phyloP scores from a whole-genome alignment of 2,113 vertebrate genomes.

The Oncorhynchus kisutch region DNA sequence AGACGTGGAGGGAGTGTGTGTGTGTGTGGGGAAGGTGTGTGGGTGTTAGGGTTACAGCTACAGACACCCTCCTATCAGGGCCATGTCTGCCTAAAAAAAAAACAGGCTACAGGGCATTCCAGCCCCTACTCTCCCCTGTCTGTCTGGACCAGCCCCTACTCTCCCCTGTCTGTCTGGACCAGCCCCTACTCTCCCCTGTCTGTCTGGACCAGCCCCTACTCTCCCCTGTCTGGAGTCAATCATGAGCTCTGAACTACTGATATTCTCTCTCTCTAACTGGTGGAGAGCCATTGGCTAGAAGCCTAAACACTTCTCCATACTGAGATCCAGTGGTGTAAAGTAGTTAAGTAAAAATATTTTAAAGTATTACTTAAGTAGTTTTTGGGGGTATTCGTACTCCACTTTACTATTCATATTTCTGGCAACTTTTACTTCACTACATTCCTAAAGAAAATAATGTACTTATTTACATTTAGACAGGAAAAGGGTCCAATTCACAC shows the following conservation, averaged over 20 bases:
- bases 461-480: no score
- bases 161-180: not conserved
- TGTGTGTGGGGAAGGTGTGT: not conserved
- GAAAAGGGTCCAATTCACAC: no score
- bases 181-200: not conserved
- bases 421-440: no score
- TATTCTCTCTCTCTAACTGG: not conserved
- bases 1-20: not conserved
- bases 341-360: no score
- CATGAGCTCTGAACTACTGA: not conserved
- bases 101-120: not conserved
- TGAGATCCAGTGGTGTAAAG: no score
- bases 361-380: no score
- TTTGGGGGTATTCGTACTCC: no score
- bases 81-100: not conserved
- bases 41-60: slow-evolving; percentile 6
- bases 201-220: not conserved
- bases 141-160: not conserved
- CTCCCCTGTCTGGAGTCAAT: not conserved
- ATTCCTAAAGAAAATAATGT: no score
- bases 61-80: not conserved
- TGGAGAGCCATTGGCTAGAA: no score
- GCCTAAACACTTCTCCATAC: no score
- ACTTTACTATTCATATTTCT: no score
- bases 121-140: not conserved